Percentiles rank a stretch among this genome's conserved stretches.
Evolutionary conservation across 1,140 invertebrate species (phyloP).

Genomic region (Chrysoperla carnea): DNA sequence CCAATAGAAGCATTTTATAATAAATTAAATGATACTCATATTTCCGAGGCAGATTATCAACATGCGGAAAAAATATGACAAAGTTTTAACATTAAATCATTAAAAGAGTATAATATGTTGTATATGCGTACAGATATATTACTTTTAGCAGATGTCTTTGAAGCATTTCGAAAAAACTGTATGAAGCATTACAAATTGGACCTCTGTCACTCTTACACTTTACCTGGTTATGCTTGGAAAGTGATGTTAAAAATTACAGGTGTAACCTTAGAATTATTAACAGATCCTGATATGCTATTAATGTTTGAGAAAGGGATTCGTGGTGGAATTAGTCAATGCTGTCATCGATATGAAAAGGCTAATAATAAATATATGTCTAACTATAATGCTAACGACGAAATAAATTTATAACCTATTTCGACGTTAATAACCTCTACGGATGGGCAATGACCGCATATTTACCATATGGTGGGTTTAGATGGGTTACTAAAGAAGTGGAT

Average conservation of each 20-base stretch:
- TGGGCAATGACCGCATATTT: conserved; percentile 20
- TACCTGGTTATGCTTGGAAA: conserved; percentile 19
- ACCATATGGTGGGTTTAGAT: conserved; percentile 16
- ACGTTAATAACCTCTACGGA: conserved; percentile 22
- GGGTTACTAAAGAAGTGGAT: no score
- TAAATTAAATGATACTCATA: conserved; percentile 9
- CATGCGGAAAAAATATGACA: conserved; percentile 20
- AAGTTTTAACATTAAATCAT: conserved; percentile 15
- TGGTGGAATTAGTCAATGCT: no score
- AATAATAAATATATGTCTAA: no score
- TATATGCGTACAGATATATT: conserved; percentile 18
- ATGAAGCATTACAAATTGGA: conserved; percentile 9
- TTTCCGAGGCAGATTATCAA: conserved; percentile 15
- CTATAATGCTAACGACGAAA: conserved; percentile 7
- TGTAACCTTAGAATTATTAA: neutral
- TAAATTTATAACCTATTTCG: conserved; percentile 12
- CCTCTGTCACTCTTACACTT: conserved; percentile 16
- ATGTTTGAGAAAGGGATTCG: no score
- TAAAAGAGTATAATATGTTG: conserved; percentile 20
- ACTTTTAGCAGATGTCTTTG: conserved; percentile 22
- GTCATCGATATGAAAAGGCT: no score
- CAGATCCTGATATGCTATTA: neutral
- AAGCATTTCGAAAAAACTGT: conserved; percentile 19
- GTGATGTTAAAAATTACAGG: conserved; percentile 18
- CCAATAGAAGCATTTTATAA: conserved; percentile 13